These are phyloP conservation scores for Gonatopus flavifemur DNA, from an alignment of 1,140 invertebrate genomes.

Conservation along the genomic window DNA sequence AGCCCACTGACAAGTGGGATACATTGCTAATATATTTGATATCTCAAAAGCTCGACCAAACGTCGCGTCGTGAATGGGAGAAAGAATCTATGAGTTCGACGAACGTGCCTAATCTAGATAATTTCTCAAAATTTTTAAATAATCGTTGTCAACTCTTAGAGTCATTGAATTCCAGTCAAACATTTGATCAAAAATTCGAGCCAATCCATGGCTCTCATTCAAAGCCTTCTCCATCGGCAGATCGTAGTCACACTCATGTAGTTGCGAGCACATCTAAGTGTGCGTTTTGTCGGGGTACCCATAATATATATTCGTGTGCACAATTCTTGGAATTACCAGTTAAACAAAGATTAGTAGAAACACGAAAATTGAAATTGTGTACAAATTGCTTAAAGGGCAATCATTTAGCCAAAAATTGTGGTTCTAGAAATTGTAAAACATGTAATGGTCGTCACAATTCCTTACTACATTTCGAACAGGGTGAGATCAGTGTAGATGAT, in stretches of 20 bases:
- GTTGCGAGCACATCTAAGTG: background rate
- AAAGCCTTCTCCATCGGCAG: too few species aligned
- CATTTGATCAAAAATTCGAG: background rate
- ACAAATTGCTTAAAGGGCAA: slow-evolving; percentile 17
- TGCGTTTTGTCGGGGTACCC: slow-evolving; percentile 7
- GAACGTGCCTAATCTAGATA: too few species aligned
- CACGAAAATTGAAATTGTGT: slow-evolving; percentile 8
- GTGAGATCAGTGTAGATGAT: background rate
- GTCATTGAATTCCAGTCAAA: background rate
- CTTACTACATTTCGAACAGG: slow-evolving; percentile 7
- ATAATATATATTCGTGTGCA: slow-evolving; percentile 12
- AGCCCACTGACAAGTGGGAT: slow-evolving; percentile 2
- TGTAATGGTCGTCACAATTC: slow-evolving; percentile 17
- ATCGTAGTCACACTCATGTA: background rate
- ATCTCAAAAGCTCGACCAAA: background rate
- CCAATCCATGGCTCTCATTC: too few species aligned
- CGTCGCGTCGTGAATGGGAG: slow-evolving; percentile 1
- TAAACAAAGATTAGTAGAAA: background rate
- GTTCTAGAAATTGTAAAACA: slow-evolving; percentile 5
- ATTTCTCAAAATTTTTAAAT: background rate
- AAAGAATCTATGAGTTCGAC: too few species aligned
- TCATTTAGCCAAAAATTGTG: slow-evolving; percentile 9
- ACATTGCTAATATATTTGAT: slow-evolving; percentile 6
- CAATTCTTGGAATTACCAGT: slow-evolving; percentile 10
- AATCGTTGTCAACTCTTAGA: slow-evolving; percentile 3